Evolutionary conservation across 2,888 invertebrate species (phyloP).

Genomic region (Venusia cambrica): DNA sequence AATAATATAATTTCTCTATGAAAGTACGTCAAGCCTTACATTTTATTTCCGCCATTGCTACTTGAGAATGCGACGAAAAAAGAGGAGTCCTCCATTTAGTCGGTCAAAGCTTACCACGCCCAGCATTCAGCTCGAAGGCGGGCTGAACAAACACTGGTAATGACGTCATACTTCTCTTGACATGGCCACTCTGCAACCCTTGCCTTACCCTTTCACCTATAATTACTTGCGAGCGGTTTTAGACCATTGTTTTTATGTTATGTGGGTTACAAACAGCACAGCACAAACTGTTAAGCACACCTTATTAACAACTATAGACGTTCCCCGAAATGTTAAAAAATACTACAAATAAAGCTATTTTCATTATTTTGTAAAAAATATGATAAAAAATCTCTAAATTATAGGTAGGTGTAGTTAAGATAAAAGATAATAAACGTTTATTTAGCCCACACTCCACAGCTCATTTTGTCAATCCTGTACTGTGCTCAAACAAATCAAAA

Average conservation of each 20-base stretch:
- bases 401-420: no score
- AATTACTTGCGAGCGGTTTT: conserved; percentile 33
- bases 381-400: no score
- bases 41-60: conserved; percentile 11
- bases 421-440: not conserved
- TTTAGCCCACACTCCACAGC: conserved; percentile 1
- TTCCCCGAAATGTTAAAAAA: no score
- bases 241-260: conserved; percentile 13
- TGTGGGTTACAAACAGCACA: conserved; percentile 11
- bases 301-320: no score
- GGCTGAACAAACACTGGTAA: conserved; percentile 70
- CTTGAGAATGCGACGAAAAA: conserved; percentile 6
- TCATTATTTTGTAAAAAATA: no score
- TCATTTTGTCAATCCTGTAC: conserved; percentile 1
- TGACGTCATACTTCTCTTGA: conserved; percentile 73
- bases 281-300: no score
- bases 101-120: conserved; percentile 47
- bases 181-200: conserved; percentile 65
- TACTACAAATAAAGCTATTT: no score
- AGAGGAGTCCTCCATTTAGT: conserved; percentile 14
- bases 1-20: no score
- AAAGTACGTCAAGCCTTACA: no score
- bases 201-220: conserved; percentile 27
- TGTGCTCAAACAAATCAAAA: conserved; percentile 7
- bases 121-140: conserved; percentile 67